phyloP scores from a whole-genome alignment of 2,888 invertebrate species.

The Pandemis heparana region DNA sequence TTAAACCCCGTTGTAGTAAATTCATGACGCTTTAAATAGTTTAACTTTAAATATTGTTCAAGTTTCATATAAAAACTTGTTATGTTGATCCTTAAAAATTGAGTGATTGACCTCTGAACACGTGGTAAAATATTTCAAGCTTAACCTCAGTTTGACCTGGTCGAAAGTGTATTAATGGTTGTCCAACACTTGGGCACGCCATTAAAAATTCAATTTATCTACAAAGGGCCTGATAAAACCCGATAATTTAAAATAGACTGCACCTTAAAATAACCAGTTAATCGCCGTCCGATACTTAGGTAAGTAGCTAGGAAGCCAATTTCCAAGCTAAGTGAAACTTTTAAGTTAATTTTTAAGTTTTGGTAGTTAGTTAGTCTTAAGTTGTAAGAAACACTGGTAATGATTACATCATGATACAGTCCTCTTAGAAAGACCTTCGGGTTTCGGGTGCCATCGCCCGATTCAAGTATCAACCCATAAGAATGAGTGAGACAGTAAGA shows the following conservation, averaged over 20 bases:
- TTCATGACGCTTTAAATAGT: background rate
- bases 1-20: background rate
- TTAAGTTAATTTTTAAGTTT: too few species aligned
- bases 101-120: background rate
- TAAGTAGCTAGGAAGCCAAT: too few species aligned
- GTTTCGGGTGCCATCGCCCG: too few species aligned
- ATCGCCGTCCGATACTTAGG: too few species aligned
- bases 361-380: too few species aligned
- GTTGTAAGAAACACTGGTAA: too few species aligned
- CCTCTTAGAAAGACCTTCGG: too few species aligned
- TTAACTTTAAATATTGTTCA: background rate
- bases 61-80: background rate
- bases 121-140: background rate
- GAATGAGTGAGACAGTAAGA: too few species aligned
- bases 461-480: too few species aligned
- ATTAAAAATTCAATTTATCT: background rate
- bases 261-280: background rate
- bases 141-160: background rate
- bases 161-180: background rate
- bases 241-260: background rate
- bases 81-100: conserved; percentile 4
- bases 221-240: background rate
- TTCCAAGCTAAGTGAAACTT: too few species aligned
- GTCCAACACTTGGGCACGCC: background rate
- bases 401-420: too few species aligned